Percentiles rank a stretch among this genome's conserved stretches.
These are phyloP conservation scores for Yoshiicerus persimilis DNA, from an alignment of 1,140 invertebrate species.

Conservation along the genomic window DNA sequence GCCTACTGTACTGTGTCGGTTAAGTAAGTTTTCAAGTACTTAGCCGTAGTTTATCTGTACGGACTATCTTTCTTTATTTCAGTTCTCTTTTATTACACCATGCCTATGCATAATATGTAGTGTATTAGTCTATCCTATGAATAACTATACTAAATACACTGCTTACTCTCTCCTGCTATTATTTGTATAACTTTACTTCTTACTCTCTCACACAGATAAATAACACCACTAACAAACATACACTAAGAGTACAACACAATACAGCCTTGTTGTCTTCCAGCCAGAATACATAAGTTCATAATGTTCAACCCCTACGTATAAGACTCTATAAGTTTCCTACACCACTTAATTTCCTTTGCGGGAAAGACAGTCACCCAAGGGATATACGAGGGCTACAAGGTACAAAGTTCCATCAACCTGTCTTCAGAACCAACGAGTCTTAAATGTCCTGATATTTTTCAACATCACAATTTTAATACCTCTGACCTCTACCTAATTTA, in stretches of 20 bases:
- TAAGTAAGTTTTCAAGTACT: not conserved
- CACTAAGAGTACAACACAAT: not conserved
- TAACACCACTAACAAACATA: not conserved
- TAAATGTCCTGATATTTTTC: no score
- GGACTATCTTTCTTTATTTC: not conserved
- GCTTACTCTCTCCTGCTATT: not conserved
- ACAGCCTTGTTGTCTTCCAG: not conserved
- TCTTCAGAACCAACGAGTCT: no score
- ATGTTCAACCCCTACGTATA: not conserved
- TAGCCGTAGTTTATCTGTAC: not conserved
- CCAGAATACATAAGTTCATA: not conserved
- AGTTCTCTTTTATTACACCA: not conserved
- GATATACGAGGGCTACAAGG: not conserved
- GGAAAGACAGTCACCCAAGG: not conserved
- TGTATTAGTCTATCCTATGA: not conserved
- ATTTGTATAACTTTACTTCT: not conserved
- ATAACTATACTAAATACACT: not conserved
- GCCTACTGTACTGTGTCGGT: not conserved
- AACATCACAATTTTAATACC: no score
- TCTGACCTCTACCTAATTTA: no score
- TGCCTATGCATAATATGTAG: not conserved
- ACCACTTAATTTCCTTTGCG: not conserved
- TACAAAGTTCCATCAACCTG: no score
- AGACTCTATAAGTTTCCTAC: not conserved
- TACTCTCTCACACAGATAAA: not conserved